Conservation (phyloP, 2,888 invertebrate genomes). For the Graphium colonna region DNA sequence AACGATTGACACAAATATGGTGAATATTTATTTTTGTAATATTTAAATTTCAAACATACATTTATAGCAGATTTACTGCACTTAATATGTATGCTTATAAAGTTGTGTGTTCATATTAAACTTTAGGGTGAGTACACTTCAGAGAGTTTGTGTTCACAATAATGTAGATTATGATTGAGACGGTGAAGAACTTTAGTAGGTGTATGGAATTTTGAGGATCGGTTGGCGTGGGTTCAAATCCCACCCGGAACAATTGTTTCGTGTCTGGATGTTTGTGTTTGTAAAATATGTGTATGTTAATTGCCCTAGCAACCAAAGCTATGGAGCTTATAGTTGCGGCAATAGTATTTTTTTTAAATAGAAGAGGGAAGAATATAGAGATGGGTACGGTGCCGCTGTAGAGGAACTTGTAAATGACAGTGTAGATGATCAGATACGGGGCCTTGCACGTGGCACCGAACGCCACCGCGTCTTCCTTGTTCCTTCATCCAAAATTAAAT, state of each 20-base stretch:
- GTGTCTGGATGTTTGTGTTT: no score
- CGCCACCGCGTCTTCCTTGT: conserved; percentile 90
- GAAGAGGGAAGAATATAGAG: not conserved
- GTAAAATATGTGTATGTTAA: no score
- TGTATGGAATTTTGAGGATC: no score
- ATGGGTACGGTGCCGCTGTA: conserved; percentile 32
- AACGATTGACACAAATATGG: conserved; percentile 25
- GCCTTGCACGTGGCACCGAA: conserved; percentile 62
- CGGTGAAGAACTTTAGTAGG: not conserved
- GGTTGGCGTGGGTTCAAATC: no score
- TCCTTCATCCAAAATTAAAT: no score
- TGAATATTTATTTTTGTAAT: conserved; percentile 33
- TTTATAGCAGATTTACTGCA: conserved; percentile 4
- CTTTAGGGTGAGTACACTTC: conserved; percentile 27
- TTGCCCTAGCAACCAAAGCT: no score
- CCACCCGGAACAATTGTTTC: no score
- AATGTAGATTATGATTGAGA: conserved; percentile 28
- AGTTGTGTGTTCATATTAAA: conserved; percentile 28
- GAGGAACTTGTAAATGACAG: conserved; percentile 46
- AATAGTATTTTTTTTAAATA: no score
- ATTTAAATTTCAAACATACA: conserved; percentile 27
- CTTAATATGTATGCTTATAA: conserved; percentile 24
- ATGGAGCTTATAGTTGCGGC: no score
- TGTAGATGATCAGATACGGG: conserved; percentile 44
- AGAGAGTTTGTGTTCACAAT: conserved; percentile 29